These are phyloP conservation scores for Diceros bicornis DNA, from an alignment of 2,797 vertebrate species.

Conservation along the genomic window DNA sequence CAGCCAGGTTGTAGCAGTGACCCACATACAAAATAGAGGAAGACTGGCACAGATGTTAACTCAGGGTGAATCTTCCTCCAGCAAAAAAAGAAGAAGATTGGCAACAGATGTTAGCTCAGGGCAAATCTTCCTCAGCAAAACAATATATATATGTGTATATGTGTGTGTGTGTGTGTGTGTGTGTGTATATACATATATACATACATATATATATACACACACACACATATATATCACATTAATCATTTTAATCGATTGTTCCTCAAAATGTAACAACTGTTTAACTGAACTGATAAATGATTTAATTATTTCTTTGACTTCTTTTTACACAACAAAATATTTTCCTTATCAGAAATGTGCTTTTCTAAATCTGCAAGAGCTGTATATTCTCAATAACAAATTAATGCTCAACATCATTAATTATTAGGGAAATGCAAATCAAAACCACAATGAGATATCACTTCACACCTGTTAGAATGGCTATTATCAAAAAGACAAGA, in stretches of 20 bases:
- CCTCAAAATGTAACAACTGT: not conserved
- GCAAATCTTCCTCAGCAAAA: no score
- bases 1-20: no score
- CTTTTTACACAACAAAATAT: not conserved
- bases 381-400: not conserved
- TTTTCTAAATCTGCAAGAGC: constrained; percentile 4
- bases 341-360: constrained; percentile 9
- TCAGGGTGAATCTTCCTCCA: no score
- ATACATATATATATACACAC: no score
- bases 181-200: no score
- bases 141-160: not conserved
- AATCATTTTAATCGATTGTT: not conserved
- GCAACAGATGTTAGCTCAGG: no score
- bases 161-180: not conserved
- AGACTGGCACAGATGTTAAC: no score
- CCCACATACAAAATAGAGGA: no score
- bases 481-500: not conserved
- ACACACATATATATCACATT: not conserved
- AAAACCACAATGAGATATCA: not conserved
- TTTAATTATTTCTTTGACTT: constrained; percentile 44
- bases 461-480: not conserved
- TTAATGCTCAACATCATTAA: not conserved
- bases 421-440: not conserved
- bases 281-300: constrained; percentile 19
- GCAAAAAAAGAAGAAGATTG: no score